Base-by-base conservation (phyloP, 2,888 invertebrate species). In the Sialis lutaria region DNA sequence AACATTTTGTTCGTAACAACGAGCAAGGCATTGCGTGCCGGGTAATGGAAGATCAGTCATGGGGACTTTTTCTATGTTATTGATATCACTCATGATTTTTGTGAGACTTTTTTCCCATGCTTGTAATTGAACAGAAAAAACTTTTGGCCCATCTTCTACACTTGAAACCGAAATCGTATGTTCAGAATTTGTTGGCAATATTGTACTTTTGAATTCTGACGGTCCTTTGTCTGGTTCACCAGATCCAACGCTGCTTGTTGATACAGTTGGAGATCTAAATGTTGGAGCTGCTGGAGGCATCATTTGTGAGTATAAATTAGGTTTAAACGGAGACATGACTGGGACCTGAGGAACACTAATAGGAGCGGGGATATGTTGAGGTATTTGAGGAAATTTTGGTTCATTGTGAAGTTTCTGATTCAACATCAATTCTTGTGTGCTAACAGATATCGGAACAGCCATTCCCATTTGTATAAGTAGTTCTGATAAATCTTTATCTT, bases 81-180 rank as follows among this genome's bases (percentile, higher is more conserved):
- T 83, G 42, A 87, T 77, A 39, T 79, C 75, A 46, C 69, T 73
- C 80, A 83, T 84, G 66, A 87, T 72, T n/a, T 69, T 68, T 43
- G 74, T 73, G 9, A 87, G 61, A 52, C 70, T 70, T 9, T 70
- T 68, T 51, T 73, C 74, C 53, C 74, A 73, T 42, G 70, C 68
- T 55, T 74, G 71, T 31, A 86, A 61, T 56, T 87, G 86, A 6
- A 86, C 75, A 32, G 82, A 82, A 65, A 88, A 88, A 47, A 79
- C 67, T 51, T 77, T 75, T 5, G 86, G 86, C 0, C 87, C 87
- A 57, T 88, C 85, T 55, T 84, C 82, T 12, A 86, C 79, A 61
- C 73, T 81, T 13, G 85, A 84, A 2, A 87, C 75, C 58, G 73
- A 77, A 0, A 84, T 82, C 54, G 76, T 72, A 55, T 85, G 79